These are phyloP conservation scores for Leistus spinibarbis DNA, from an alignment of 2,888 invertebrate species.

Conservation along the genomic window DNA sequence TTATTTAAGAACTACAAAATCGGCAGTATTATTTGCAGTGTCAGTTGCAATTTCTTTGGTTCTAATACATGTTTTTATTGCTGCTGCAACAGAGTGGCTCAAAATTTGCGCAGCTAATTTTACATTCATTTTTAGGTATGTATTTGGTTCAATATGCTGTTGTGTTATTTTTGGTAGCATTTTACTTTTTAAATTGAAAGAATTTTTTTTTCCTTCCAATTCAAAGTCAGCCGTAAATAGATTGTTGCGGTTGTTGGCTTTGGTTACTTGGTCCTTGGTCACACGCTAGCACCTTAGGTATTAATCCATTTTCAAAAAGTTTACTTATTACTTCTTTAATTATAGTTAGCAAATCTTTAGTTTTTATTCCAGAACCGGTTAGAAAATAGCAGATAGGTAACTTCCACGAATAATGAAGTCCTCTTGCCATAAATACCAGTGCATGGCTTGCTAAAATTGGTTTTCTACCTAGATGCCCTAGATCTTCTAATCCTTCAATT, in stretches of 20 bases:
- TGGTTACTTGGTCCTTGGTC: slow-evolving; percentile 14
- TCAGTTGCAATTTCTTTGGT: neutral
- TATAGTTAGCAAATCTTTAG: slow-evolving; percentile 3
- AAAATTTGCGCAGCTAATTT: slow-evolving; percentile 21
- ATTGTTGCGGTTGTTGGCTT: slow-evolving; percentile 1
- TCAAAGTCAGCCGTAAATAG: neutral
- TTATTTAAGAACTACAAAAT: slow-evolving; percentile 12
- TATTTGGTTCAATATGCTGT: slow-evolving; percentile 21
- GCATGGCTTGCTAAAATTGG: neutral
- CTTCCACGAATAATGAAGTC: slow-evolving; percentile 5
- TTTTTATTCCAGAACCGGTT: neutral
- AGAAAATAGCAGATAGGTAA: neutral
- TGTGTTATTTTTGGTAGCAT: slow-evolving; percentile 11
- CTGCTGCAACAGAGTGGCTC: slow-evolving; percentile 17
- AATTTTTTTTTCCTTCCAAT: neutral
- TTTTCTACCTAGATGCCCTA: slow-evolving; percentile 9
- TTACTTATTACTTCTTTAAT: neutral
- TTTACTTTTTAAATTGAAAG: slow-evolving; percentile 5
- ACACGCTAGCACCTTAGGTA: slow-evolving; percentile 4
- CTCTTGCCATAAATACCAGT: slow-evolving; percentile 6
- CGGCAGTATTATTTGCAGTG: slow-evolving; percentile 9
- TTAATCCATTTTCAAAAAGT: neutral
- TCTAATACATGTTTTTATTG: slow-evolving; percentile 14
- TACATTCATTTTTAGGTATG: slow-evolving; percentile 15
- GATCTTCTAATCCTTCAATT: slow-evolving; percentile 16